Evolutionary conservation across 2,113 vertebrate genomes (phyloP).

Genomic region (Spheniscus mendiculus): DNA sequence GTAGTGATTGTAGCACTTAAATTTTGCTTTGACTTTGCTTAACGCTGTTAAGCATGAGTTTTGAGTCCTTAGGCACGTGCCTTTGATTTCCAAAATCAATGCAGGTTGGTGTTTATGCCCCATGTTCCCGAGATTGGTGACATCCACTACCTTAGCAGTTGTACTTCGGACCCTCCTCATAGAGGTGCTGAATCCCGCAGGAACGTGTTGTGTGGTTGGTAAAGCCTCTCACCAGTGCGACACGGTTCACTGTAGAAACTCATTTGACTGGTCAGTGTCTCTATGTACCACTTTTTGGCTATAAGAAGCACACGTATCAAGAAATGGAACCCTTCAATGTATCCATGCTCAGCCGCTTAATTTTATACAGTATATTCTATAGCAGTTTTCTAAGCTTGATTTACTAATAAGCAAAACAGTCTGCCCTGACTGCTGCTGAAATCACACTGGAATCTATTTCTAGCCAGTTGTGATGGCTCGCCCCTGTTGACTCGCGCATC

Average conservation of each 20-base stretch:
- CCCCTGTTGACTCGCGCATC: background rate
- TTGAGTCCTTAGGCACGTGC: background rate
- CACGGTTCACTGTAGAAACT: background rate
- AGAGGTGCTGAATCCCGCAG: background rate
- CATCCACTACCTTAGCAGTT: background rate
- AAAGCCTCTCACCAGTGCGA: background rate
- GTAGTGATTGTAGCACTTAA: background rate
- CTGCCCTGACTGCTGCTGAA: background rate
- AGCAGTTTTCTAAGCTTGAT: background rate
- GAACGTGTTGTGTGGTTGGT: rapidly evolving
- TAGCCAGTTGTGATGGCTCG: background rate
- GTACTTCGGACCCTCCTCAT: rapidly evolving
- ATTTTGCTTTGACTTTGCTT: background rate
- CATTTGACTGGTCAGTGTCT: background rate
- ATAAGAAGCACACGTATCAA: rapidly evolving
- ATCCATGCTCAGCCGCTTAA: background rate
- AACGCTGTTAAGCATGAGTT: background rate
- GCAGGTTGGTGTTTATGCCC: background rate
- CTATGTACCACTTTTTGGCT: background rate
- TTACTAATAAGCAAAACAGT: background rate
- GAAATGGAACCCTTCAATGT: background rate
- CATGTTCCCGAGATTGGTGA: rapidly evolving
- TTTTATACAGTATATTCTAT: background rate
- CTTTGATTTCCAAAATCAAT: background rate
- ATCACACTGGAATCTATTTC: background rate